These are phyloP conservation scores for Argopecten irradians DNA, from an alignment of 1,140 invertebrate species.

Conservation along the genomic window DNA sequence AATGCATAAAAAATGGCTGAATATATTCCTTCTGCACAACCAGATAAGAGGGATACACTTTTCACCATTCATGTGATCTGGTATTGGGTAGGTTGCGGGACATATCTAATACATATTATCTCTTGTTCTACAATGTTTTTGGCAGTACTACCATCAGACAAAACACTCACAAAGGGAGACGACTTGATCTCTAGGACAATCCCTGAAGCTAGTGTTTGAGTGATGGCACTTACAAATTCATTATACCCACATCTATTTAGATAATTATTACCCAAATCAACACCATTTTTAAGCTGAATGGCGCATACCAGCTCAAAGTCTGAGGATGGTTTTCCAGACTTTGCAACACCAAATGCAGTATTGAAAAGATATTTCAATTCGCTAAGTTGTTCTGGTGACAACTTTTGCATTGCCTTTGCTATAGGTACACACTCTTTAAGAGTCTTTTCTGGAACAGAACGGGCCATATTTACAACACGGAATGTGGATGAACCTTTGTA, in stretches of 20 bases:
- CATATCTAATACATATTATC: no score
- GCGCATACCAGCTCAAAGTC: conserved; percentile 27
- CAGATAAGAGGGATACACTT: no score
- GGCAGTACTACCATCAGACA: background rate
- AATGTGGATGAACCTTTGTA: background rate
- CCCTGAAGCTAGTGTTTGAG: background rate
- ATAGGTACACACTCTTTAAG: background rate
- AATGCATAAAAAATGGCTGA: no score
- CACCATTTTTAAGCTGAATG: conserved; percentile 27
- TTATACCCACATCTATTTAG: conserved; percentile 29
- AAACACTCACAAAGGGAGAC: conserved; percentile 31
- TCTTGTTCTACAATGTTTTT: no score
- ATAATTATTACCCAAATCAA: conserved; percentile 37
- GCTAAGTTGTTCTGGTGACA: background rate
- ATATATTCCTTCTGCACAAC: no score
- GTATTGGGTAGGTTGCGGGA: no score
- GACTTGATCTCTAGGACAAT: background rate
- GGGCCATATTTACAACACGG: background rate
- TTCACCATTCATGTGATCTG: no score
- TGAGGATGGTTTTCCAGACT: conserved; percentile 27
- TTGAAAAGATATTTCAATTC: conserved; percentile 28
- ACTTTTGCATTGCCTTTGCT: background rate
- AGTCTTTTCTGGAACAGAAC: background rate
- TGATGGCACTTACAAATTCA: conserved; percentile 6
- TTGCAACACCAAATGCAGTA: conserved; percentile 34